Evolutionary conservation across 2,113 vertebrate genomes (phyloP), one percentile per base, ranked within the genome.

Genomic region (Aplodontia rufa): DNA sequence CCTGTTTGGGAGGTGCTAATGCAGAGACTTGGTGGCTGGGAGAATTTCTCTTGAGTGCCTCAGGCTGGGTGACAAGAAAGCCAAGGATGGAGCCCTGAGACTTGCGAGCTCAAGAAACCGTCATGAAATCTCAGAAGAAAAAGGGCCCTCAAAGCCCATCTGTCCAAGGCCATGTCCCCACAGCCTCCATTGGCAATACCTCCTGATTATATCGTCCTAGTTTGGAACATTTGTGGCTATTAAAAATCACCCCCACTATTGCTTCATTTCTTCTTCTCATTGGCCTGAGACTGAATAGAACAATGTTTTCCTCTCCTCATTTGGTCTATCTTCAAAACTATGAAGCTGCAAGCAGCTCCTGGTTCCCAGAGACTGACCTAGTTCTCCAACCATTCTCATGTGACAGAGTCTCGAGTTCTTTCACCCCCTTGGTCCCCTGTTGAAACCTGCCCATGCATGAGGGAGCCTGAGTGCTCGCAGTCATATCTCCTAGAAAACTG

Each of bases 21-120:
- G 71, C 7, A 76, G 89, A 94, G 49, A 91, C 55, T 83, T 11
- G 32, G 66, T 74, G 60, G 60, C 64, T 22, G 45, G 40, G n/a
- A 90, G 2, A 81, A 69, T 81, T 69, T 90, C 60, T 83, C 81
- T 55, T 87, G 24, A 78, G n/a, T 64, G 53, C 37, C 68, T 87
- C 81, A 19, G 76, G 47, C 32, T 96, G n/a, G 37, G 32, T 58
- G 71, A 96, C 81, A 81, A 81, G 40, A 86, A 93, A 80, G n/a
- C 16, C 76, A 10, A 81, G 40, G 16, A 40, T 84, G 35, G 87
- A 51, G 66, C 58, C 82, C 69, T 42, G 45, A 89, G 93, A 95
- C 19, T 45, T 64, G n/a, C 40, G 53, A 95, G 78, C 28, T 74
- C n/a, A 62, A 42, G 40, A 28, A 81, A 76, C 42, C 66, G 47